These are phyloP conservation scores for Cacatua alba DNA, from an alignment of 2,113 vertebrate genomes.

Conservation along the genomic window DNA sequence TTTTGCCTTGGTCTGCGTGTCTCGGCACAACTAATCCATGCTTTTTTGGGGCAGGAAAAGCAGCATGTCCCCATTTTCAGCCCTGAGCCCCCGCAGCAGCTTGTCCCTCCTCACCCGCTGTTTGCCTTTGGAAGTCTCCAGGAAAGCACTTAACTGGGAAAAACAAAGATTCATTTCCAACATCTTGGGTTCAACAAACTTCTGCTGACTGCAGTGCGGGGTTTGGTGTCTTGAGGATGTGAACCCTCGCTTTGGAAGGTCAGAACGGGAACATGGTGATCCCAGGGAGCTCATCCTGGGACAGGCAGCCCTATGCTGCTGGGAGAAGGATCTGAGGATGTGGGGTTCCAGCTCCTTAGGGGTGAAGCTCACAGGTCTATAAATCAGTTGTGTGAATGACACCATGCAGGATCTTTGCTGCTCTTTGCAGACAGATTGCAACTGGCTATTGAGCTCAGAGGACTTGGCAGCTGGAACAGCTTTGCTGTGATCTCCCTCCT, in stretches of 20 bases:
- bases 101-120: neutral
- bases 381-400: neutral
- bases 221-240: neutral
- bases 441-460: neutral
- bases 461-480: neutral
- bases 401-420: neutral
- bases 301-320: neutral
- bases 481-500: neutral
- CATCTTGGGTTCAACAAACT: neutral
- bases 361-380: neutral
- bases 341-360: neutral
- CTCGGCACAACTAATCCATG: neutral
- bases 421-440: neutral
- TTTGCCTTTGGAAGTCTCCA: neutral
- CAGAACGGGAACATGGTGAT: rapidly evolving
- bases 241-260: neutral
- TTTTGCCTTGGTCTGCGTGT: neutral
- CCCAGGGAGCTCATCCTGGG: neutral
- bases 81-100: neutral
- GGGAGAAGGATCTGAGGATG: neutral
- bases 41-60: neutral
- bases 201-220: rapidly evolving
- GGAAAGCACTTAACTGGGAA: neutral
- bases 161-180: neutral
- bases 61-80: neutral